Conservation (phyloP, 2,113 vertebrate genomes). For the Zosterops japonicus region DNA sequence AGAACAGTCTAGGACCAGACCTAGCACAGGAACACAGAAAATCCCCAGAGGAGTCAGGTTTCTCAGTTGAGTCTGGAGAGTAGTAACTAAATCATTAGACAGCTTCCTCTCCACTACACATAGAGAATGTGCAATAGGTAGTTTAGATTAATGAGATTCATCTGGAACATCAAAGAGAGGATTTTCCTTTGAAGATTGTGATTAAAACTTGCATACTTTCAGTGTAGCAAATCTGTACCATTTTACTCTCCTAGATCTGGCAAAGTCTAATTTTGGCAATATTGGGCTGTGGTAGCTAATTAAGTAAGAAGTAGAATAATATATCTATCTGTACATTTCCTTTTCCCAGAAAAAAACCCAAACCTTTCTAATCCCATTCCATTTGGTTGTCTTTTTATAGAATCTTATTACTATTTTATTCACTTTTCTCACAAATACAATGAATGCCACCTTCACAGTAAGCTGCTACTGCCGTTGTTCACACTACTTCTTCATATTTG, state of each 20-base stretch:
- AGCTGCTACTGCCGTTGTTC: not conserved
- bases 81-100: not conserved
- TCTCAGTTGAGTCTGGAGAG: not conserved
- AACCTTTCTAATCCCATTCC: not conserved
- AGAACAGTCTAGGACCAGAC: not conserved
- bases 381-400: not conserved
- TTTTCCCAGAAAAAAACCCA: not conserved
- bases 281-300: not conserved
- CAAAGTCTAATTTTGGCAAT: not conserved
- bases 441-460: not conserved
- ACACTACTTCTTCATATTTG: not conserved
- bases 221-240: not conserved
- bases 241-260: not conserved
- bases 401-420: not conserved
- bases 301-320: not conserved
- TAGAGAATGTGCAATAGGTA: not conserved
- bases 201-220: not conserved
- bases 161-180: not conserved
- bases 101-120: not conserved
- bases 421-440: not conserved
- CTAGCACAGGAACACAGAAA: not conserved
- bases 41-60: not conserved
- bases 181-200: not conserved
- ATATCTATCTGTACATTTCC: not conserved
- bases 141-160: not conserved